Percentiles rank a stretch among this genome's conserved stretches.
Evolutionary conservation across 2,888 invertebrate species (phyloP).

Genomic region (Sabatieria punctata): DNA sequence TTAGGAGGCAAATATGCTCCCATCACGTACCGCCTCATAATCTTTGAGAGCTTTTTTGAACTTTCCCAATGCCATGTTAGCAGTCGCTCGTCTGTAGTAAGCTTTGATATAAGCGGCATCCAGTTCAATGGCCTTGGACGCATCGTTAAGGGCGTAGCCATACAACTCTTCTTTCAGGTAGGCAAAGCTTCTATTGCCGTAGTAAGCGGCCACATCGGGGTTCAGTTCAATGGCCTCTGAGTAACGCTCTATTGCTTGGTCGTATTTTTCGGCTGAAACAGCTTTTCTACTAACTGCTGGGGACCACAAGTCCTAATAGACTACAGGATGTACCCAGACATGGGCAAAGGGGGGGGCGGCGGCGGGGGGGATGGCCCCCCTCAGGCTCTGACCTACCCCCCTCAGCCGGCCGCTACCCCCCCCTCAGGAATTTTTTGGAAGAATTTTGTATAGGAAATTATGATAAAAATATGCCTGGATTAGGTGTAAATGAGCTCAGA

Average conservation of each 20-base stretch:
- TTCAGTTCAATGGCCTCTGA: constrained; percentile 69
- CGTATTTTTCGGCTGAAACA: constrained; percentile 68
- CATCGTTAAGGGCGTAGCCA: constrained; percentile 81
- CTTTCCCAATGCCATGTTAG: constrained; percentile 92
- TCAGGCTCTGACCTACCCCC: too few relatives aligned
- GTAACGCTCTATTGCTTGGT: constrained; percentile 64
- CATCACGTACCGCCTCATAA: constrained; percentile 82
- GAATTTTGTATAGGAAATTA: too few relatives aligned
- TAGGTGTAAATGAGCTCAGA: too few relatives aligned
- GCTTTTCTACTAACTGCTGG: neutral
- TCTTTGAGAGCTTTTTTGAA: constrained; percentile 88
- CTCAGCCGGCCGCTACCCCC: too few relatives aligned
- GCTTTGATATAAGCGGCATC: constrained; percentile 83
- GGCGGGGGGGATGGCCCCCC: too few relatives aligned
- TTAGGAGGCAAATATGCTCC: neutral
- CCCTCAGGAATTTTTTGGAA: too few relatives aligned
- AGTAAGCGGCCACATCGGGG: constrained; percentile 66
- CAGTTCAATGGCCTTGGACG: constrained; percentile 69
- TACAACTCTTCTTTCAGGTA: constrained; percentile 83
- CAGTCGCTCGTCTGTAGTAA: constrained; percentile 86
- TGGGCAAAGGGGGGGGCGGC: too few relatives aligned
- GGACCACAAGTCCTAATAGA: too few relatives aligned
- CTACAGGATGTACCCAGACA: too few relatives aligned
- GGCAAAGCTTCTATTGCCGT: constrained; percentile 84
- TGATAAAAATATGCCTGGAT: too few relatives aligned